Base-by-base conservation (phyloP, 2,888 invertebrate genomes). In the Sinhomidia bicolor region DNA sequence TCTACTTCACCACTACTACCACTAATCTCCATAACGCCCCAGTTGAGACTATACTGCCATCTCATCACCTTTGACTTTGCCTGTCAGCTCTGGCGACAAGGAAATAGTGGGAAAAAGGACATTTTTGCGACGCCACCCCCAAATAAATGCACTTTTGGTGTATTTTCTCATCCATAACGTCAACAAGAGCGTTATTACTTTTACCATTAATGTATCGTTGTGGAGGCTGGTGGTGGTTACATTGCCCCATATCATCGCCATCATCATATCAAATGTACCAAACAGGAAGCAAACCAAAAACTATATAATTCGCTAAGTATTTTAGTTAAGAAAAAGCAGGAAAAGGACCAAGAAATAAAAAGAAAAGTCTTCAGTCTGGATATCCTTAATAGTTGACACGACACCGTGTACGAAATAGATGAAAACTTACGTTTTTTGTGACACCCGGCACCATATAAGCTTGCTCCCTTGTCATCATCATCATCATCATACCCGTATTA, bases 301-400 rank as follows among this genome's bases (percentile, higher is more conserved):
- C n/a, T 74, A 14, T 47, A 26, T 74, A 74, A 74, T 74, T 74
- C 74, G 74, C 26, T 74, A 47, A 74, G 74, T 74, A 74, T 47
- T 60, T 26, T 10, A 60, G 60, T 3, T 3, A 60, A 60, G 60
- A 29, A 71, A 20, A 65, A 65, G 17, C 65, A 36, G 32, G 65
- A 6, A 51, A 51, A 17, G 12, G 17, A n/a, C n/a, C n/a, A n/a
- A 17, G 17, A 51, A 51, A 51, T 17, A 51, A 51, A 29, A 5
- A 14, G 23, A 74, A 74, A 76, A 76, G 51, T 26, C 76, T 76
- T 20, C 57, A 57, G 57, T 78, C 78, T 78, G 76, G 76, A 51
- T 47, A 76, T 76, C 32, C 57, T 54, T 78, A 54, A 32, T 78
- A 57, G 9, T 57, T 78, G 54, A 17, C 17, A 32, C 17, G 57